Evolutionary conservation across 2,113 vertebrate genomes (phyloP), one percentile per base, ranked within the genome.

Genomic region (Nyctereutes procyonoides): DNA sequence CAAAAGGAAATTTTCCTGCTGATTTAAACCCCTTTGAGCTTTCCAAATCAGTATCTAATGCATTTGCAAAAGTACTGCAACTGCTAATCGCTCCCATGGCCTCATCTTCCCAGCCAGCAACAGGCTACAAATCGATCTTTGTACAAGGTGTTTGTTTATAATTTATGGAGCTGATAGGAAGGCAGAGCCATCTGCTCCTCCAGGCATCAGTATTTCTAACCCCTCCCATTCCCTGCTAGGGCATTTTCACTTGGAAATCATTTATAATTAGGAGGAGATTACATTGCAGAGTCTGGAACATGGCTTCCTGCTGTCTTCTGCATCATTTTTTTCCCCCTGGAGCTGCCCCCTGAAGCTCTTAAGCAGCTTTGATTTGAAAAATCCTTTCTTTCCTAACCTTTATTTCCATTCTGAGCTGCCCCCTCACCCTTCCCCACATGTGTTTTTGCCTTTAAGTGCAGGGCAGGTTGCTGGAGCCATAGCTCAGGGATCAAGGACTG

Each of bases 151-250:
- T 98, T 98, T 98, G 92, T 98, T 98, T 98, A 95, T 98, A 97
- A 98, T 98, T 98, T 98, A 97, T 96, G 92, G 93, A 94, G 96
- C 94, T 96, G 96, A 58, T 84, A 95, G 97, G 97, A 98, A 98
- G 97, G 93, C 97, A 97, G 90, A 97, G 98, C 97, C 97, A 98
- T 98, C 98, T 99, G 97, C 69, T 98, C 3, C 92, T 98, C 53
- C 56, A 93, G 94, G 88, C 95, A 94, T 98, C 97, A 97, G 15
- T 96, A 97, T 98, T 98, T 98, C 96, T 97, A 0, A 95, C 88
- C 91, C 98, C 35, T 98, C 73, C 53, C 58, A 76, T 92, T 98
- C 76, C 71, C 84, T 98, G 81, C 43, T 91, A 96, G 97, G 96
- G 95, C 80, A 88, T 95, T 98, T 98, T 97, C 83, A 94, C 97